Evolutionary conservation across 2,797 vertebrate species (phyloP).

Genomic region (Rachycentron canadum): DNA sequence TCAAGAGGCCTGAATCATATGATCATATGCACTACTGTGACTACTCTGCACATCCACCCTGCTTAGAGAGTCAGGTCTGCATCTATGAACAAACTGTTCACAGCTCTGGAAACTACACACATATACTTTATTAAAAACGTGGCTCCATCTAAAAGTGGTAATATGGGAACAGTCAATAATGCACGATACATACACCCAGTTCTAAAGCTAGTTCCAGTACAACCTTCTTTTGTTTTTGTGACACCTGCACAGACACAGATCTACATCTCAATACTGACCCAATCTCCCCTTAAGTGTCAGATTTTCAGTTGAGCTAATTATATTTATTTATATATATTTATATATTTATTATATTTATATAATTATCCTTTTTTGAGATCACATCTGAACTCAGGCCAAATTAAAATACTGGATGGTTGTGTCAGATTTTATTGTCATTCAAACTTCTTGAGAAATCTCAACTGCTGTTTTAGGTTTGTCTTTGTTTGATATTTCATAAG

Average conservation of each 20-base stretch:
- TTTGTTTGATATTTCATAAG: constrained; percentile 11
- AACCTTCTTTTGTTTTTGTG: no score
- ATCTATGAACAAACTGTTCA: neutral
- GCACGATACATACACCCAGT: neutral
- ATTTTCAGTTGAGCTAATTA: neutral
- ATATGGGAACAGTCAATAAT: neutral
- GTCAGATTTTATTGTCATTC: neutral
- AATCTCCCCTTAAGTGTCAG: neutral
- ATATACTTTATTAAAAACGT: neutral
- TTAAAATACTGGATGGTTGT: constrained; percentile 10
- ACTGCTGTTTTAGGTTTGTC: neutral
- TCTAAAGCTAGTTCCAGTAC: no score
- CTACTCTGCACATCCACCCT: constrained; percentile 18
- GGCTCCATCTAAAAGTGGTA: neutral
- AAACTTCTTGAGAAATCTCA: neutral
- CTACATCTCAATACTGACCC: neutral
- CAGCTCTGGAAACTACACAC: neutral
- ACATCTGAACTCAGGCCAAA: constrained; percentile 6
- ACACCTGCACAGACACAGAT: no score
- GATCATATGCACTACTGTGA: constrained; percentile 45
- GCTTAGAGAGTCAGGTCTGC: constrained; percentile 2
- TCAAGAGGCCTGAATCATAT: constrained; percentile 59
- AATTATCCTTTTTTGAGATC: constrained; percentile 18
- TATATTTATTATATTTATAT: no score
- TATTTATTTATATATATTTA: no score